Conservation (phyloP, 2,888 invertebrate species). For the Torymus texanus region DNA sequence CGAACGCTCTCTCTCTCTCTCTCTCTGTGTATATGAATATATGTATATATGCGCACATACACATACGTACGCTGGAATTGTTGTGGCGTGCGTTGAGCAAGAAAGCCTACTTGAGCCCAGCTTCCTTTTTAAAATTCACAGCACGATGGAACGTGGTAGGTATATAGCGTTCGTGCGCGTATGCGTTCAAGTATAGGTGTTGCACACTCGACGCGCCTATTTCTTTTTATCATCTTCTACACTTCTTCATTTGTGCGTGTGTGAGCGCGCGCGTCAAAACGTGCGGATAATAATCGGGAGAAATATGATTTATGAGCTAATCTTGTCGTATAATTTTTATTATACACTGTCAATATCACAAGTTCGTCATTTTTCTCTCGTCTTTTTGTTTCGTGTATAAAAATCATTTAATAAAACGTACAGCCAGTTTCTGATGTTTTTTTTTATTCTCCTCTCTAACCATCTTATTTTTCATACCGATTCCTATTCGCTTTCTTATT, state of each 20-base stretch:
- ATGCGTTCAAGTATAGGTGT: slow-evolving; percentile 44
- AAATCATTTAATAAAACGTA: slow-evolving; percentile 36
- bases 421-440: slow-evolving; percentile 32
- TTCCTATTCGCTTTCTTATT: slow-evolving; percentile 17
- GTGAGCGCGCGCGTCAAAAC: background rate
- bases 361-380: slow-evolving; percentile 37
- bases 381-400: slow-evolving; percentile 30
- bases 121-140: slow-evolving; percentile 51
- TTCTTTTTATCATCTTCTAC: slow-evolving; percentile 7
- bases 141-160: slow-evolving; percentile 16
- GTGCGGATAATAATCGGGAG: slow-evolving; percentile 4
- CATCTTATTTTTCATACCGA: background rate
- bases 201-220: slow-evolving; percentile 31
- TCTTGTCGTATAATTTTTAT: slow-evolving; percentile 38
- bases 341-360: slow-evolving; percentile 54
- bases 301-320: slow-evolving; percentile 27
- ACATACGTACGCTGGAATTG: slow-evolving; percentile 12
- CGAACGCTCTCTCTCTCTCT: slow-evolving; percentile 10
- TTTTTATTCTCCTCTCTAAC: background rate
- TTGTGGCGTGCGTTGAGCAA: slow-evolving; percentile 34
- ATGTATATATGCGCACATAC: background rate
- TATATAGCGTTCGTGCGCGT: background rate
- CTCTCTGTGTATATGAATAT: background rate
- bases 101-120: slow-evolving; percentile 33
- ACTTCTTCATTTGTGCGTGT: background rate